A percentile compares a stretch with the other conserved stretches of the same genome.
phyloP scores from a whole-genome alignment of 1,140 invertebrate species.

The Goniozus legneri region DNA sequence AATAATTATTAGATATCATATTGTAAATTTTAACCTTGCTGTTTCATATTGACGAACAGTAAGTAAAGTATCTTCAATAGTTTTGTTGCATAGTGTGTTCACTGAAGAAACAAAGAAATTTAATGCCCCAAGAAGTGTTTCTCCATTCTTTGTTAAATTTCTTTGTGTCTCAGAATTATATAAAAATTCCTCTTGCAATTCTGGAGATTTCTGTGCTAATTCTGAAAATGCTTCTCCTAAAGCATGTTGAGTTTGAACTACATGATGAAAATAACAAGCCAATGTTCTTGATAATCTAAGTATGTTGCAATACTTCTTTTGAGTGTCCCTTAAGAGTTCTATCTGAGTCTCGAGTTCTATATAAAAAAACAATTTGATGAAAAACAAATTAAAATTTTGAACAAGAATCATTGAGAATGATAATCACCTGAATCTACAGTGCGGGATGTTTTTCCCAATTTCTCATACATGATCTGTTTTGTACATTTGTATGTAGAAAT shows the following conservation, averaged over 20 bases:
- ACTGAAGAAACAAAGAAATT: conserved; percentile 96
- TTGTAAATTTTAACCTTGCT: conserved; percentile 64
- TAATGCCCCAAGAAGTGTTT: conserved; percentile 84
- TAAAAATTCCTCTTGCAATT: conserved; percentile 90
- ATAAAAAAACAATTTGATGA: conserved; percentile 29
- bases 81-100: conserved; percentile 93
- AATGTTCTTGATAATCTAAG: conserved; percentile 80
- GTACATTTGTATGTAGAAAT: conserved; percentile 97
- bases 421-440: conserved; percentile 80
- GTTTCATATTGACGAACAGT: conserved; percentile 92
- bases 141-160: conserved; percentile 90
- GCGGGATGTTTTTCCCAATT: conserved; percentile 86
- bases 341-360: conserved; percentile 89
- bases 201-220: conserved; percentile 89
- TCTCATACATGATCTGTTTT: conserved; percentile 91
- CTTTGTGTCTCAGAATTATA: conserved; percentile 95
- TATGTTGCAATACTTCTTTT: conserved; percentile 87
- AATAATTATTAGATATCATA: not conserved
- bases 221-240: conserved; percentile 92
- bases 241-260: conserved; percentile 81
- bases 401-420: not conserved
- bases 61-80: conserved; percentile 92
- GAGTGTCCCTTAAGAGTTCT: conserved; percentile 87
- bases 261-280: conserved; percentile 84
- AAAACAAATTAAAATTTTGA: conserved; percentile 1